Percentiles rank a stretch among this genome's conserved stretches.
These are phyloP conservation scores for Nansenia antarctica DNA, from an alignment of 2,113 vertebrate genomes.

Conservation along the genomic window DNA sequence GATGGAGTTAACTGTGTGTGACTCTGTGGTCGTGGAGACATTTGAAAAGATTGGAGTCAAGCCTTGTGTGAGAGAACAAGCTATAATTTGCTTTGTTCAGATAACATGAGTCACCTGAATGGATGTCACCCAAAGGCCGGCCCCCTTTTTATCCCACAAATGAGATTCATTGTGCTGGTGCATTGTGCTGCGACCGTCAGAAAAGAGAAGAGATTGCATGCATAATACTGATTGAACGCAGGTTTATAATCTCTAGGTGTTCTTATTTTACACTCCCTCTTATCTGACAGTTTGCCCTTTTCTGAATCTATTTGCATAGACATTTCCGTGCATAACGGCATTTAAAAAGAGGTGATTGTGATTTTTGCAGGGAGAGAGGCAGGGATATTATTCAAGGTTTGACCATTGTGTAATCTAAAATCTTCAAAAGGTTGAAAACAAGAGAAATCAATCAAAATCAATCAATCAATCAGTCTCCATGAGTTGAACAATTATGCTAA, in stretches of 20 bases:
- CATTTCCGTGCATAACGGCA: constrained; percentile 25
- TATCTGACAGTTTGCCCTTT: constrained; percentile 65
- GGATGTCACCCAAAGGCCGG: constrained; percentile 19
- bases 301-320: constrained; percentile 64
- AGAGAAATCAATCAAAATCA: too few species aligned
- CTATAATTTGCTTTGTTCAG: constrained; percentile 19
- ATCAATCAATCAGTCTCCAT: too few species aligned
- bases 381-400: constrained; percentile 6
- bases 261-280: constrained; percentile 40
- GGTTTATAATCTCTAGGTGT: constrained; percentile 40
- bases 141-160: constrained; percentile 35
- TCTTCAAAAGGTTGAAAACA: too few species aligned
- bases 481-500: too few species aligned
- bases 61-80: not conserved
- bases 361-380: not conserved
- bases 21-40: not conserved
- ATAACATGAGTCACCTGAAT: constrained; percentile 15
- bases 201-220: constrained; percentile 14
- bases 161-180: constrained; percentile 32
- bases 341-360: constrained; percentile 33
- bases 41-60: constrained; percentile 1
- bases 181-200: constrained; percentile 33
- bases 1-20: not conserved
- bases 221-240: constrained; percentile 7
- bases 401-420: constrained; percentile 9